Evolutionary conservation across 2,888 invertebrate genomes (phyloP).

Genomic region (Athrips mouffetella): DNA sequence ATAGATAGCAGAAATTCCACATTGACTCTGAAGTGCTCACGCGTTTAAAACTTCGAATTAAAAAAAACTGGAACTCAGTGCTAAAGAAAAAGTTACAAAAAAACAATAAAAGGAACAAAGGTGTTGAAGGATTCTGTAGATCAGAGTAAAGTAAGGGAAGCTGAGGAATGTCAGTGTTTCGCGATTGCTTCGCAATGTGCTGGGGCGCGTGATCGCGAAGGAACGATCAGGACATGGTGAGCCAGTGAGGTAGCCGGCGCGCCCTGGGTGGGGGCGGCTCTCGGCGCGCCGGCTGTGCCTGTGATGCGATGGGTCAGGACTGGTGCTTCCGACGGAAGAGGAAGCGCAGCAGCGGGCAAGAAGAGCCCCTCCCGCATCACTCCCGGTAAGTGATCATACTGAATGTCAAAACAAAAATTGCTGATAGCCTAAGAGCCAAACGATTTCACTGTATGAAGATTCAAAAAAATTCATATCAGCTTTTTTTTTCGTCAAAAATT

Average conservation of each 20-base stretch:
- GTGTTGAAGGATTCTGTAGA: too few relatives aligned
- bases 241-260: conserved; percentile 49
- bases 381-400: conserved; percentile 76
- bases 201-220: conserved; percentile 5
- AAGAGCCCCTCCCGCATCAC: conserved; percentile 79
- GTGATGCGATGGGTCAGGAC: conserved; percentile 84
- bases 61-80: conserved; percentile 8
- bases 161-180: conserved; percentile 2
- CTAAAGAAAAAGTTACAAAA: conserved; percentile 12
- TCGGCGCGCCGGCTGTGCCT: conserved; percentile 75
- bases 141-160: background rate
- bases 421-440: too few relatives aligned
- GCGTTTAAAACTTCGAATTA: background rate
- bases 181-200: conserved; percentile 2
- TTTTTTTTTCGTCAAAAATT: too few relatives aligned
- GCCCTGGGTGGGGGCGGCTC: conserved; percentile 75
- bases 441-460: too few relatives aligned
- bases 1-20: too few relatives aligned
- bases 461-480: too few relatives aligned
- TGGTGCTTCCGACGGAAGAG: conserved; percentile 86
- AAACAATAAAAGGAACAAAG: too few relatives aligned
- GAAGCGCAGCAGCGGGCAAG: conserved; percentile 83
- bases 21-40: background rate
- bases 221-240: conserved; percentile 27
- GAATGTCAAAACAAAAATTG: too few relatives aligned